phyloP scores from a whole-genome alignment of 2,113 vertebrate species.

The Pygathrix nemaeus region DNA sequence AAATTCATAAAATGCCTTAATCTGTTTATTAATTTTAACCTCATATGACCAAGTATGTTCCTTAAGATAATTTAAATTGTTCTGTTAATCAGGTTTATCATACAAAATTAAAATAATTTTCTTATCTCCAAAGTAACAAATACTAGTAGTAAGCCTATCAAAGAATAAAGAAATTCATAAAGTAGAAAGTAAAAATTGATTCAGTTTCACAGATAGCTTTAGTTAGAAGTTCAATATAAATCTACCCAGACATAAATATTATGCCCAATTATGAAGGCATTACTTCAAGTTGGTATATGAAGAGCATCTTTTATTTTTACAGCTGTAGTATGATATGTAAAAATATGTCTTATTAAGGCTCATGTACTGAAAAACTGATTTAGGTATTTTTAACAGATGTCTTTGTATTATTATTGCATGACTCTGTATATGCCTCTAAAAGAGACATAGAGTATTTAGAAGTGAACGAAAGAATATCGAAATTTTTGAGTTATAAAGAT shows the following conservation, averaged over 20 bases:
- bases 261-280: not conserved
- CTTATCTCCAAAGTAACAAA: not conserved
- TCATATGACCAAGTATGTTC: not conserved
- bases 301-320: not conserved
- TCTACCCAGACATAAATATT: not conserved
- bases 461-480: not conserved
- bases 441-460: not conserved
- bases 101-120: conserved; percentile 5
- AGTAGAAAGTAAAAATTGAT: not conserved
- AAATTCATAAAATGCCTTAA: not conserved
- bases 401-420: not conserved
- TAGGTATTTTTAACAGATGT: not conserved
- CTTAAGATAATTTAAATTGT: not conserved
- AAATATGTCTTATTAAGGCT: not conserved
- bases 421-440: not conserved
- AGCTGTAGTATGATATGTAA: not conserved
- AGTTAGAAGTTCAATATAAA: not conserved
- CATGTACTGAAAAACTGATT: not conserved
- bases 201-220: not conserved
- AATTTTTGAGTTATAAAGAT: not conserved
- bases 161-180: not conserved
- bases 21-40: not conserved
- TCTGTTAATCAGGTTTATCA: not conserved
- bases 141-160: not conserved
- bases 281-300: not conserved